Conservation (phyloP, 2,797 vertebrate species). For the Mormyrus hasselquistii region DNA sequence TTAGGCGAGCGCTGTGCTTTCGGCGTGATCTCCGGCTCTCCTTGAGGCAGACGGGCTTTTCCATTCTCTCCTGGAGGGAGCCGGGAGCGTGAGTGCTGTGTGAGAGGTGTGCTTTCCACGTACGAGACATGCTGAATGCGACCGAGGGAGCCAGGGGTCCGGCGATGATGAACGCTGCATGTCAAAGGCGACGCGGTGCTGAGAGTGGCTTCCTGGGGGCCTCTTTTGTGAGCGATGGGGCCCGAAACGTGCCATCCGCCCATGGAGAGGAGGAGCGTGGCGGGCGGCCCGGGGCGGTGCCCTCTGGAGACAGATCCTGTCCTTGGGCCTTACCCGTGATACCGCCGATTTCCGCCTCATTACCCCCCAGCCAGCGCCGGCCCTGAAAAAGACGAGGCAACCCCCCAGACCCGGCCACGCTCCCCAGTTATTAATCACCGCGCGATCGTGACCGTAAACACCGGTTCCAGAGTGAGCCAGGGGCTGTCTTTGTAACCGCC, state of each 20-base stretch:
- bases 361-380: conserved; percentile 59
- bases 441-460: conserved; percentile 29
- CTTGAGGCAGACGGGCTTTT: neutral
- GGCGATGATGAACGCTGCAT: conserved; percentile 5
- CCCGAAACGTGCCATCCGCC: conserved; percentile 42
- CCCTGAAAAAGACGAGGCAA: conserved; percentile 54
- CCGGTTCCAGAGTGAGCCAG: neutral
- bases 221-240: neutral
- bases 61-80: neutral
- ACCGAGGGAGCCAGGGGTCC: neutral
- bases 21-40: neutral
- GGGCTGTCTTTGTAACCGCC: neutral
- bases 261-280: conserved; percentile 29
- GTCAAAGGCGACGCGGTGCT: neutral
- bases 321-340: conserved; percentile 51
- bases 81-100: conserved; percentile 35
- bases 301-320: conserved; percentile 43
- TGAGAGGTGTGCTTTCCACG: conserved; percentile 23
- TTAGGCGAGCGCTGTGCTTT: neutral
- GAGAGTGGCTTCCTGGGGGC: conserved; percentile 19
- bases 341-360: conserved; percentile 65
- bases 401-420: conserved; percentile 45
- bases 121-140: neutral
- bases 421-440: conserved; percentile 66
- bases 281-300: conserved; percentile 22